These are phyloP conservation scores for Sminthurinus aureus DNA, from an alignment of 2,888 invertebrate species.

Conservation along the genomic window DNA sequence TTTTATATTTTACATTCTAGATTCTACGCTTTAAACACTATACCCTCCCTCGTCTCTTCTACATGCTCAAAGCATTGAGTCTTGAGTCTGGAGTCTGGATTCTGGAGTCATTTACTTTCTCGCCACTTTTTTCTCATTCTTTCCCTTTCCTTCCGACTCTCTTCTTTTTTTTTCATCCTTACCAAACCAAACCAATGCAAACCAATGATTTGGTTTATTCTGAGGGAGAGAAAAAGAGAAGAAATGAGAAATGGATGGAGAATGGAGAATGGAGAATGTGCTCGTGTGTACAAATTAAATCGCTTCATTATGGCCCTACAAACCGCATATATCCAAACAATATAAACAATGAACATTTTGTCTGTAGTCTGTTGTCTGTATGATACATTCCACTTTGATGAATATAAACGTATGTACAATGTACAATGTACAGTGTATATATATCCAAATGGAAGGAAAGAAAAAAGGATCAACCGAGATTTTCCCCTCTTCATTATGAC, in stretches of 20 bases:
- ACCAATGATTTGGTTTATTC: not conserved
- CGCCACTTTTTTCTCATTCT: slow-evolving; percentile 36
- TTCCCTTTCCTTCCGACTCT: not conserved
- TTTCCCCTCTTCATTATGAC: too few relatives aligned
- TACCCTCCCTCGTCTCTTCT: too few relatives aligned
- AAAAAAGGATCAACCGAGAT: too few relatives aligned
- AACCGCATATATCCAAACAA: slow-evolving; percentile 10
- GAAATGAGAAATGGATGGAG: slow-evolving; percentile 33
- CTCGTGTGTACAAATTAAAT: slow-evolving; percentile 56
- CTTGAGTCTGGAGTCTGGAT: too few relatives aligned
- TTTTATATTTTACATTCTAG: slow-evolving; percentile 32
- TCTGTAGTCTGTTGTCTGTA: not conserved
- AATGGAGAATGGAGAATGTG: slow-evolving; percentile 35
- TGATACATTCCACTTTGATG: too few relatives aligned
- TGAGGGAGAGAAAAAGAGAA: slow-evolving; percentile 29
- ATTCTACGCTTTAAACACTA: slow-evolving; percentile 26
- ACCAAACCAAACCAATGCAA: too few relatives aligned
- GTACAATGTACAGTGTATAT: too few relatives aligned
- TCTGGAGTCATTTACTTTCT: slow-evolving; percentile 38
- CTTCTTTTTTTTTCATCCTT: not conserved
- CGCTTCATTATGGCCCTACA: slow-evolving; percentile 49
- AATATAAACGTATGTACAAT: too few relatives aligned
- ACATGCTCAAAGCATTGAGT: not conserved
- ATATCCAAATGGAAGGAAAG: too few relatives aligned
- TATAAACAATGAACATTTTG: too few relatives aligned